A percentile compares a stretch with the other conserved stretches of the same genome.
Evolutionary conservation across 2,888 invertebrate genomes (phyloP).

Genomic region (Nemotelus pantherinus): DNA sequence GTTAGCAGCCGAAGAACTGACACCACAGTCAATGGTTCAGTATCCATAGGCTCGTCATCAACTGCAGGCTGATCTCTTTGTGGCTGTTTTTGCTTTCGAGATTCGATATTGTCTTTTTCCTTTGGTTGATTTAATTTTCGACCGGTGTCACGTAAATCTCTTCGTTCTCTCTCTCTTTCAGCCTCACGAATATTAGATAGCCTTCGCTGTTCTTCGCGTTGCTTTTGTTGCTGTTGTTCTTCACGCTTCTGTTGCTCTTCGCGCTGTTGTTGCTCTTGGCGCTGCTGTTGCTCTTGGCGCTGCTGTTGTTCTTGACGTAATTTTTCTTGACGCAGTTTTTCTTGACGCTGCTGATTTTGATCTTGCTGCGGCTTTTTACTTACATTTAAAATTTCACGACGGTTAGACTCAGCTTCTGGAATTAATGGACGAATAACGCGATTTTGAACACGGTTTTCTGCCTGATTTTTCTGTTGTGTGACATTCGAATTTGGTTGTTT

Average conservation of each 20-base stretch:
- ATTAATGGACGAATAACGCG: constrained; percentile 20
- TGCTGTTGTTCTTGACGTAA: not conserved
- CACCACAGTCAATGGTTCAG: constrained; percentile 63
- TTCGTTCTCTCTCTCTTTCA: too few species aligned
- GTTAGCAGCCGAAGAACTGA: constrained; percentile 78
- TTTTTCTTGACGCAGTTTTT: not conserved
- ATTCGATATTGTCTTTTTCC: not conserved
- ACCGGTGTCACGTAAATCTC: not conserved
- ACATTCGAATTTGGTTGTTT: not conserved
- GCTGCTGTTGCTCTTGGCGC: constrained; percentile 8
- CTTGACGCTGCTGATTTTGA: not conserved
- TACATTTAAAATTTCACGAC: not conserved
- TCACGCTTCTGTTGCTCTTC: not conserved
- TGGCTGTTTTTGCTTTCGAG: not conserved
- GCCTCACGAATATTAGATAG: too few species aligned
- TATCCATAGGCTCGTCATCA: constrained; percentile 57
- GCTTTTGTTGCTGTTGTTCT: not conserved
- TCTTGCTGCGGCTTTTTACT: not conserved
- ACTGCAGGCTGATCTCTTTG: not conserved
- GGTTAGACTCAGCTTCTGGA: not conserved
- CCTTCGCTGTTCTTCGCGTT: not conserved
- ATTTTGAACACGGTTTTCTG: not conserved
- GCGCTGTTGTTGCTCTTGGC: not conserved
- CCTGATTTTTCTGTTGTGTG: not conserved
- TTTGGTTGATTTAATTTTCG: not conserved